Conservation (phyloP, 2,888 invertebrate genomes). For the Campoplex capitator region DNA sequence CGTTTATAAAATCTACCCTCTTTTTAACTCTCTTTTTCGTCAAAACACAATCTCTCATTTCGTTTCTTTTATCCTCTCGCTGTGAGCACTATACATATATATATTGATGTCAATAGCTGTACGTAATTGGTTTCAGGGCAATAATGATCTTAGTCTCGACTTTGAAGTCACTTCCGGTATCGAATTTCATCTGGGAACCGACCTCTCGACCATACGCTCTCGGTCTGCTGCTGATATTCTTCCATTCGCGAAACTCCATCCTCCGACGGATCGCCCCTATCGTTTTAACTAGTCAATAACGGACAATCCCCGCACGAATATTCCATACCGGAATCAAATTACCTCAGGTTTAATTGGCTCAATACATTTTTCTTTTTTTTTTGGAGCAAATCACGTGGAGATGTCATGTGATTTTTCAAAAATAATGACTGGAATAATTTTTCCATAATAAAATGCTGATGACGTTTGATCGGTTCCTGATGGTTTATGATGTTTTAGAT, state of each 20-base stretch:
- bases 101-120: conserved; percentile 19
- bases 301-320: not conserved
- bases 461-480: not conserved
- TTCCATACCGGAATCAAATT: not conserved
- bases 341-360: not conserved
- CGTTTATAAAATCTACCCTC: conserved; percentile 32
- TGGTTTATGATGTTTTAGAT: not conserved
- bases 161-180: conserved; percentile 71
- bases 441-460: not conserved
- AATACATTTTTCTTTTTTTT: not conserved
- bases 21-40: not conserved
- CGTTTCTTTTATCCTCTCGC: conserved; percentile 34
- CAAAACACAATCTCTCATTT: conserved; percentile 34
- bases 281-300: conserved; percentile 22
- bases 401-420: not conserved
- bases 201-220: conserved; percentile 37
- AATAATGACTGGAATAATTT: not conserved
- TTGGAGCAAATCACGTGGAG: not conserved
- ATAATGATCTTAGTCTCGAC: conserved; percentile 53
- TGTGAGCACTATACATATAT: conserved; percentile 11
- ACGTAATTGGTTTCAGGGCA: conserved; percentile 55
- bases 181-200: conserved; percentile 75
- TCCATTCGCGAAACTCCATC: conserved; percentile 29
- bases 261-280: conserved; percentile 53
- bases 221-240: conserved; percentile 24